Evolutionary conservation across 2,888 invertebrate species (phyloP).

Genomic region (Bombyx huttoni): DNA sequence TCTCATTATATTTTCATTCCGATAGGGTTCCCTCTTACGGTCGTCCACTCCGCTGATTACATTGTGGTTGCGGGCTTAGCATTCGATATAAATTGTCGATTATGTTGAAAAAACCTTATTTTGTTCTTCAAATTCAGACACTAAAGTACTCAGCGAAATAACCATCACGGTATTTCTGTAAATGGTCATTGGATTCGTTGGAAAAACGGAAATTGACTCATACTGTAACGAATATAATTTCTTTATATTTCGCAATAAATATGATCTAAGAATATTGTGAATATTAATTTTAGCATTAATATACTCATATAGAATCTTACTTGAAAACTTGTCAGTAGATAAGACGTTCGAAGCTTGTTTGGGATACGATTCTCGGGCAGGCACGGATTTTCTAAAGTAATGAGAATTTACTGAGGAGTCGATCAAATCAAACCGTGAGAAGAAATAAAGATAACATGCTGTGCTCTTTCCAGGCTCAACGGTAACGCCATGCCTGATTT

Average conservation of each 20-base stretch:
- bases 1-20: slow-evolving; percentile 18
- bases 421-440: too few species aligned
- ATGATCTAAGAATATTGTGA: background rate
- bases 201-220: background rate
- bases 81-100: background rate
- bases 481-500: too few species aligned
- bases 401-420: too few species aligned
- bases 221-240: slow-evolving; percentile 4
- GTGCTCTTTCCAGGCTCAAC: too few species aligned
- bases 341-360: too few species aligned
- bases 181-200: background rate
- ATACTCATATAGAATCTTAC: too few species aligned
- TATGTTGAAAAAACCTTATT: background rate
- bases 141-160: background rate
- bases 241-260: slow-evolving; percentile 5
- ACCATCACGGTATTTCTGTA: background rate
- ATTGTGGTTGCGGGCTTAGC: background rate
- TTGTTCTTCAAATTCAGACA: background rate
- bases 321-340: too few species aligned
- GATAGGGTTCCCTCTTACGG: slow-evolving; percentile 7
- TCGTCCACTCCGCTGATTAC: slow-evolving; percentile 4
- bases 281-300: too few species aligned
- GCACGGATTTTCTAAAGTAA: too few species aligned
- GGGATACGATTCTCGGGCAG: too few species aligned
- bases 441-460: too few species aligned